Percentiles rank a stretch among this genome's conserved stretches.
These are phyloP conservation scores for Parauchenoglanis ngamensis DNA, from an alignment of 2,797 vertebrate species.

Conservation along the genomic window DNA sequence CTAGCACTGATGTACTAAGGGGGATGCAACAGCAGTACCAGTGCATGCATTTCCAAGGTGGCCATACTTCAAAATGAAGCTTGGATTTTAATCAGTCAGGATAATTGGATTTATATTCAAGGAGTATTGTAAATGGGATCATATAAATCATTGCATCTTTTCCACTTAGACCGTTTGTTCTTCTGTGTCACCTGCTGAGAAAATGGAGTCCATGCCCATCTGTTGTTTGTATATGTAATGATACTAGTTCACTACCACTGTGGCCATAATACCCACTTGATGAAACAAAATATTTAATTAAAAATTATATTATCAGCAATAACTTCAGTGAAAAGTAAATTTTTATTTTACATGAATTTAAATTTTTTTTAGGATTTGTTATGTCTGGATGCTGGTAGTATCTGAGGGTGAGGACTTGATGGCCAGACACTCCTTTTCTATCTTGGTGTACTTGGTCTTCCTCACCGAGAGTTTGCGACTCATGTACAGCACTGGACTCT, in stretches of 20 bases:
- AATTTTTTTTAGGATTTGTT: neutral
- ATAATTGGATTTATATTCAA: neutral
- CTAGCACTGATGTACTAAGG: conserved; percentile 42
- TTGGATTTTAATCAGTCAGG: neutral
- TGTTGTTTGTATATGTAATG: conserved; percentile 41
- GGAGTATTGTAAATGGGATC: neutral
- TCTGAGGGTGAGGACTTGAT: no score
- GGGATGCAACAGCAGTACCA: conserved; percentile 49
- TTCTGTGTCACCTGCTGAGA: conserved; percentile 15
- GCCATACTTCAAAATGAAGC: neutral
- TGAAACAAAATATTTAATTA: neutral
- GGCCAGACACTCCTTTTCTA: no score
- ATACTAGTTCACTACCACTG: conserved; percentile 26
- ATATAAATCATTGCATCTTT: conserved; percentile 17
- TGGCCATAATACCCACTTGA: conserved; percentile 4
- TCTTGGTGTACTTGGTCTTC: no score
- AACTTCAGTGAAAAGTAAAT: neutral
- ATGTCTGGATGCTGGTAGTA: no score
- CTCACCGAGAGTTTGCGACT: no score
- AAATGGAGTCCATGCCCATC: conserved; percentile 27
- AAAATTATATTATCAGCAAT: neutral
- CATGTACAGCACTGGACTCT: no score
- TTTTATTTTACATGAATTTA: neutral
- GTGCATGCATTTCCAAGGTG: neutral
- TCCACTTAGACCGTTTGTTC: conserved; percentile 11